Evolutionary conservation across 2,797 vertebrate species (phyloP), one percentile per base, ranked within the genome.

Genomic region (Fistularia tabacaria): DNA sequence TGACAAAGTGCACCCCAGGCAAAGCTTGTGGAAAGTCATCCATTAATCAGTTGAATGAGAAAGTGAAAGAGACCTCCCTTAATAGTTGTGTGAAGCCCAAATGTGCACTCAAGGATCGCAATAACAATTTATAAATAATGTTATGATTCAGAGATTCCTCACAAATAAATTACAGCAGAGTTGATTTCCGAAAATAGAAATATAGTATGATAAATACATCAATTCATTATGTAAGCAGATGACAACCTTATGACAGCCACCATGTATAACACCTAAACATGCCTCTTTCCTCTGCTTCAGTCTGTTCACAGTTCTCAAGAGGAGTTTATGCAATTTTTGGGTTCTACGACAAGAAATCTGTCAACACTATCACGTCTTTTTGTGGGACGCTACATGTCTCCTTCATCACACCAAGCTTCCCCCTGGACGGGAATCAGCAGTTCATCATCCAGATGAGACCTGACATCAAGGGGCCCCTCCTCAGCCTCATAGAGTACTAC

Each of bases 371-470:
- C 85, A 98, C 96, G 10, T 99, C 97, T 0, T 99, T 99, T 73
- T 99, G 97, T 44, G 96, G 96, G 66, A 98, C 96, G 1, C 94
- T 99, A 51, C 97, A 99, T 1, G 96, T 99, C 66, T 99, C 96
- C 79, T 99, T 99, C 83, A 98, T 99, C 81, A 98, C 96, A 1
- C 97, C 97, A 59, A 98, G 96, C 86, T 99, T 99, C 85, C 97
- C 97, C 11, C 92, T 97, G 83, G 96, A 99, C 70, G 95, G 94
- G 57, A 94, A 88, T 0, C 95, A 98, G 81, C 97, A 98, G 71
- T 99, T 98, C 77, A 95, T 99, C 84, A 95, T 99, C 87, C 97
- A 99, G 89, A 98, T 99, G 97, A 92, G 97, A 76, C 97, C 97
- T 1, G 97, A 99, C 73, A 96, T 99, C 85, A 98, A 98, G 77